Evolutionary conservation across 2,888 invertebrate genomes (phyloP).

Genomic region (Stictocephala bisonia): DNA sequence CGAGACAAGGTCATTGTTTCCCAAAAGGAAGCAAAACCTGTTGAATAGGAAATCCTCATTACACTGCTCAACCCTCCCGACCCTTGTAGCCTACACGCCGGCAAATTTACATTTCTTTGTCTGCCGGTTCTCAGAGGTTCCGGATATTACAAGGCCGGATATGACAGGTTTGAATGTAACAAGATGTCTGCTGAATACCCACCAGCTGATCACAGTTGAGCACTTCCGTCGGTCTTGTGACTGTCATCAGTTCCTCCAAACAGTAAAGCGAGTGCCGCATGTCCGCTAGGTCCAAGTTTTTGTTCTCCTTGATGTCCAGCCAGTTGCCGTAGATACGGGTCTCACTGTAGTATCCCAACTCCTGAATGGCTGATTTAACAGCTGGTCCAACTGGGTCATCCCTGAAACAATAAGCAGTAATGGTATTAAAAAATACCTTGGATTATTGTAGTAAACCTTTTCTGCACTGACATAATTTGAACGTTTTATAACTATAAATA

Average conservation of each 20-base stretch:
- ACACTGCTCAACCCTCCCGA: no score
- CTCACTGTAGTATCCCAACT: slow-evolving; percentile 33
- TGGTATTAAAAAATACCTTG: not conserved
- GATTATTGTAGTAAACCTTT: no score
- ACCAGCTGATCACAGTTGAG: slow-evolving; percentile 25
- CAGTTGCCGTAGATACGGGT: slow-evolving; percentile 24
- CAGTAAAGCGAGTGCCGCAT: slow-evolving; percentile 1
- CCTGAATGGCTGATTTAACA: slow-evolving; percentile 25
- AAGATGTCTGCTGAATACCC: not conserved
- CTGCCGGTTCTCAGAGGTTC: no score
- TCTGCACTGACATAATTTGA: no score
- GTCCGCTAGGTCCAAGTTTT: slow-evolving; percentile 24
- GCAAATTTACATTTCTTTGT: no score
- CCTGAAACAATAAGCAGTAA: slow-evolving; percentile 10
- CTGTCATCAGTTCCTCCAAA: not conserved
- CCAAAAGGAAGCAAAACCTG: no score
- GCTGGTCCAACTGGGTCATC: slow-evolving; percentile 47
- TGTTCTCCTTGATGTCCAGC: slow-evolving; percentile 30
- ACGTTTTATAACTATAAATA: no score
- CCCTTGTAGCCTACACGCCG: no score
- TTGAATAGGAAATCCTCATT: no score
- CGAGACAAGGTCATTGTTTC: no score
- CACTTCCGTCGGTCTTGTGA: not conserved
- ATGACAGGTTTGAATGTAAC: no score
- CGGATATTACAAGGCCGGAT: no score